phyloP scores from a whole-genome alignment of 2,888 invertebrate genomes.

The Meta bourneti region DNA sequence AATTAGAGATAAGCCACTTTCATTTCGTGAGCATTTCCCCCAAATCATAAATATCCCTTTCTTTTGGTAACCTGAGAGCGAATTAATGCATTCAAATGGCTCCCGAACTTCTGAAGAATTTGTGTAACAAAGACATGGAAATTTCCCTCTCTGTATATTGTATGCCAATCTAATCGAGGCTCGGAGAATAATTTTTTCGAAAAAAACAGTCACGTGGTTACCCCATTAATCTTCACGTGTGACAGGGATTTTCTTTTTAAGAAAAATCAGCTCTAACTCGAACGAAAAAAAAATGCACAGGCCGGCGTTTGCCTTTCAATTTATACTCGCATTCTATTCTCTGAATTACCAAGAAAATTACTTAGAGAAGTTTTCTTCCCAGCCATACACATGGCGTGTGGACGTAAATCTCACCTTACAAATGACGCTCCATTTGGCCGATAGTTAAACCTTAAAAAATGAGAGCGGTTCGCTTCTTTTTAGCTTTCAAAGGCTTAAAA shows the following conservation, averaged over 20 bases:
- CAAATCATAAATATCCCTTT: neutral
- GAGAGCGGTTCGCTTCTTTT: neutral
- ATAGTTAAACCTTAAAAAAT: neutral
- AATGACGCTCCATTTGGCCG: slow-evolving; percentile 2
- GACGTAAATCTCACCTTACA: slow-evolving; percentile 23
- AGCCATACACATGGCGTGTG: neutral
- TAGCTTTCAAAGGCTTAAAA: neutral
- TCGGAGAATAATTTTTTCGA: neutral
- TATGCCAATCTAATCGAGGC: neutral
- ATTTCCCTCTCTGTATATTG: neutral
- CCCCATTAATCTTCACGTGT: slow-evolving; percentile 52
- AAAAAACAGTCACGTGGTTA: slow-evolving; percentile 45
- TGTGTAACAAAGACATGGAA: neutral
- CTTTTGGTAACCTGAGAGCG: neutral
- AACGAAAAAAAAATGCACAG: neutral
- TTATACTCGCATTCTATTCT: slow-evolving; percentile 25
- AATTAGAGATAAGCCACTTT: too few species aligned
- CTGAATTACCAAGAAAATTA: slow-evolving; percentile 21
- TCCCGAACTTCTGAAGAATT: neutral
- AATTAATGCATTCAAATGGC: neutral
- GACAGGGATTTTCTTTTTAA: slow-evolving; percentile 29
- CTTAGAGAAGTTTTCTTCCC: slow-evolving; percentile 21
- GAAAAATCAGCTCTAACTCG: neutral
- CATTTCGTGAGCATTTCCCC: too few species aligned
- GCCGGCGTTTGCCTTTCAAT: slow-evolving; percentile 24